phyloP scores from a whole-genome alignment of 1,140 invertebrate species.

The Drosophila suzukii region DNA sequence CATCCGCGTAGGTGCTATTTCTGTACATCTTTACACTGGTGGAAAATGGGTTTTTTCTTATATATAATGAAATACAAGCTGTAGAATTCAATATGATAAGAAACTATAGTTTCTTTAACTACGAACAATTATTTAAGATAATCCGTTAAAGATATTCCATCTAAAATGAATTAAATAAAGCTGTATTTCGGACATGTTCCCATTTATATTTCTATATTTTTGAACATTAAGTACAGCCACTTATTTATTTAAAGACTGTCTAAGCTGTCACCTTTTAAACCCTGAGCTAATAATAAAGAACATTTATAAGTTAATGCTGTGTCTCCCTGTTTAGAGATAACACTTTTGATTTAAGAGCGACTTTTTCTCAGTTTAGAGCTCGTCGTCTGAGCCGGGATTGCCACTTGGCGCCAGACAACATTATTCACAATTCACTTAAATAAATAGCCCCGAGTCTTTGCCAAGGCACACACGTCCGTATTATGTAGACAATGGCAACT shows the following conservation, averaged over 20 bases:
- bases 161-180: neutral
- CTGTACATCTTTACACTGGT: constrained; percentile 1
- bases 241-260: neutral
- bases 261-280: neutral
- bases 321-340: constrained; percentile 7
- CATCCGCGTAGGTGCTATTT: constrained; percentile 3
- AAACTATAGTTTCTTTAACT: too few species aligned
- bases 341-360: constrained; percentile 19
- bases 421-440: constrained; percentile 64
- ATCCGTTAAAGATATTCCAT: too few species aligned
- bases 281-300: neutral
- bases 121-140: too few species aligned
- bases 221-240: neutral
- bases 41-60: neutral
- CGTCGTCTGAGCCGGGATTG: constrained; percentile 28
- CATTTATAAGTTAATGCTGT: constrained; percentile 8
- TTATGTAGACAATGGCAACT: constrained; percentile 38
- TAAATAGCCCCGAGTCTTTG: constrained; percentile 44
- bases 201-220: neutral
- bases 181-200: neutral
- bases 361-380: constrained; percentile 18
- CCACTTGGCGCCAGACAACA: constrained; percentile 58
- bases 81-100: too few species aligned
- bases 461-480: constrained; percentile 19
- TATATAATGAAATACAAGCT: too few species aligned